These are phyloP conservation scores for Rhipidura dahli DNA, from an alignment of 2,113 vertebrate genomes.

Conservation along the genomic window DNA sequence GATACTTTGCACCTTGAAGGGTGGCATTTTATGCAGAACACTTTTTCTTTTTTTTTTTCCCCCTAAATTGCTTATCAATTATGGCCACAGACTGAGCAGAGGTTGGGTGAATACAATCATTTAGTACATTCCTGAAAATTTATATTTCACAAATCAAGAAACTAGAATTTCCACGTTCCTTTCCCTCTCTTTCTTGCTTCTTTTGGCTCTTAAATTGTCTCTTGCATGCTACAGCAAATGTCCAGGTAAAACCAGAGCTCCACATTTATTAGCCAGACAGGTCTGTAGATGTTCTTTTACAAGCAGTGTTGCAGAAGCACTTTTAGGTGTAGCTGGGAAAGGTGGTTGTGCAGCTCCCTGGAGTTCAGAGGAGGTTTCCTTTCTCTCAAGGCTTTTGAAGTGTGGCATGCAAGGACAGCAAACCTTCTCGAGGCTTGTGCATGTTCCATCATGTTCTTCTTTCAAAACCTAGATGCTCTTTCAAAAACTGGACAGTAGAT, in stretches of 20 bases:
- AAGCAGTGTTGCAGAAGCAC: not conserved
- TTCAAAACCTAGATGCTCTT: not conserved
- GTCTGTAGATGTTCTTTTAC: not conserved
- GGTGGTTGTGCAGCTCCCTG: not conserved
- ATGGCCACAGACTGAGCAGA: not conserved
- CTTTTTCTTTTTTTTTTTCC: not conserved
- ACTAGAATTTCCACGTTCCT: not conserved
- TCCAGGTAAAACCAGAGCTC: not conserved
- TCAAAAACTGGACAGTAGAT: not conserved
- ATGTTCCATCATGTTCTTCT: not conserved
- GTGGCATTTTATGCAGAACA: not conserved
- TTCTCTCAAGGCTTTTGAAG: not conserved
- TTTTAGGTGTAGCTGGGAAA: not conserved
- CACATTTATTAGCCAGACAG: not conserved
- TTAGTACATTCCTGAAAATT: not conserved
- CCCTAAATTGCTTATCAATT: not conserved
- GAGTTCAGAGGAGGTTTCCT: not conserved
- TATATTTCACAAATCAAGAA: not conserved
- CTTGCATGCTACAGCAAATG: not conserved
- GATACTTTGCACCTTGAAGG: not conserved
- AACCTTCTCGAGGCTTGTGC: not conserved
- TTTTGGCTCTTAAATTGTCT: not conserved
- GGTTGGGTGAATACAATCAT: not conserved
- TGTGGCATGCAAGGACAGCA: not conserved
- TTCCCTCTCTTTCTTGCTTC: not conserved